Evolutionary conservation across 2,888 invertebrate species (phyloP), one percentile per base, ranked within the genome.

Genomic region (Drosophila nigricruria): DNA sequence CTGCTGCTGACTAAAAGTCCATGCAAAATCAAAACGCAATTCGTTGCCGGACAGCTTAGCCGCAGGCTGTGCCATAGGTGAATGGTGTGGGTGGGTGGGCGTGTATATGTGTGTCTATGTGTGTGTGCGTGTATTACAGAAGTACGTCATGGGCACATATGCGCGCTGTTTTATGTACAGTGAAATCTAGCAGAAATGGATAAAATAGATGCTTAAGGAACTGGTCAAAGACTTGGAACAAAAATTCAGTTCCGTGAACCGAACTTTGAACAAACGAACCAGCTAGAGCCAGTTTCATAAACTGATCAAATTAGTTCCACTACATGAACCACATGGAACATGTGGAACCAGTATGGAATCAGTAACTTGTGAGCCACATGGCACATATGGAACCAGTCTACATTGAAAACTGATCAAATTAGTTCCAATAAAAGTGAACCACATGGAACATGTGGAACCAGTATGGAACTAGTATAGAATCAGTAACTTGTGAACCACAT

Each of bases 11-110:
- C 43, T 57, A 61, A 74, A 78, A 87, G 82, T 77, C 79, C 73
- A 87, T 89, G 87, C 82, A 85, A 87, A 87, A 82, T 89, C 89
- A 82, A 89, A 85, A 75, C 74, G 79, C 79, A 82, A 77, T 83
- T 73, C 59, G 52, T 70, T 64, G 82, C 81, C 70, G 89, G 89
- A 85, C 89, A 85, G 81, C 77, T 73, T 69, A 77, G 71, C 72
- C 67, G 49, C 67, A 69, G 69, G 62, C 68, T 65, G 67, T 32
- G 57, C 56, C 43, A 36, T 25, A 14, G 54, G 16, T 45, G 62
- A 18, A 20, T 53, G 14, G 18, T 25, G 25, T 25, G 36, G 10
- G 25, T 25, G 38, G 23, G 8, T 10, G 16, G 12, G 25, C 6
- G 18, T 16, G 16, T 6, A 14, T 32, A 1, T 12, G 49, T 20